Evolutionary conservation across 2,888 invertebrate species (phyloP), one percentile per base, ranked within the genome.

Genomic region (Abrostola triplasia): DNA sequence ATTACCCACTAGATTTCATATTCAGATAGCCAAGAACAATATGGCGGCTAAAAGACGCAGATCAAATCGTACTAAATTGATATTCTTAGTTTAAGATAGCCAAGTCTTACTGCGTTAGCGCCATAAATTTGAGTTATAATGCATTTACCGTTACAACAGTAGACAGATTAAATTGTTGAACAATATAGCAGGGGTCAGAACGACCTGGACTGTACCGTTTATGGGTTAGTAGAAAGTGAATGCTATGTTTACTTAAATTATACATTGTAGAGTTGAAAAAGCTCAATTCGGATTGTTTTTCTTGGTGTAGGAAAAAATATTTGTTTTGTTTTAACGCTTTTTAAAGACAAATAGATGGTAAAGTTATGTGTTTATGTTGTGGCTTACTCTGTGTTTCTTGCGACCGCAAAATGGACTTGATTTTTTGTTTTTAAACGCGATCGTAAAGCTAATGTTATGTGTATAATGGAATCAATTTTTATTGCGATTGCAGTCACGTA

Each of bases 61-160:
- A 35, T 38, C 41, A 61, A 70, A 70, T 63, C 47, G 42, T 55
- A 60, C 60, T 48, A 60, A 66, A 76, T 72, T 63, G 63, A 73
- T 76, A 73, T 68, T 63, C 55, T 24, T 44, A 13, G 54, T 61
- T 52, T 51, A 37, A 58, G 49, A 51, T 58, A 58, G 60, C 36
- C 38, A 48, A 50, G 55, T 71, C 72, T 77, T 77, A 76, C 79
- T 72, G 44, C 44, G 44, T 77, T 64, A 47, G 60, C 64, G 42
- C 64, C 71, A 72, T 81, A 81, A 77, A 79, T 74, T 67, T 72
- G 10, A 76, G 52, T 57, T 54, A 58, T 77, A 73, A 77, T 76
- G 59, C 67, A 53, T 68, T 66, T 53, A 81, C 79, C 75, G 80
- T 69, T 79, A 81, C 51, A 48, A 59, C 68, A 73, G 78, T 77